Evolutionary conservation across 1,140 invertebrate genomes (phyloP), one percentile per base, ranked within the genome.

Genomic region (Heterodera schachtii): DNA sequence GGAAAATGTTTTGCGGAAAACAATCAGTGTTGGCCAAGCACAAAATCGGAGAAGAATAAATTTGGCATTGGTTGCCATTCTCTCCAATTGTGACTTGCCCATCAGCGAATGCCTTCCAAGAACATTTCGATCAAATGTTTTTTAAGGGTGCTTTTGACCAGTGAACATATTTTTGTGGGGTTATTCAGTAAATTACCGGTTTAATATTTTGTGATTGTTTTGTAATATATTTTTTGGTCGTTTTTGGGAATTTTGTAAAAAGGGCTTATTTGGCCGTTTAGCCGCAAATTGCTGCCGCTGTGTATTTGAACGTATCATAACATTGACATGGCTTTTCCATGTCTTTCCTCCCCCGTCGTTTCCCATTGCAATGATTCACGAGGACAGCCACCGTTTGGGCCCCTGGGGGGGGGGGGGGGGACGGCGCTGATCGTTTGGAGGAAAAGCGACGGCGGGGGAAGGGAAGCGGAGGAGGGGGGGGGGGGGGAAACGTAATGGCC

Each of bases 81-180:
- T 71, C 69, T 71, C 69, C 69, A 71, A 71, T 71, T 71, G 69
- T 71, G 69, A 71, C 69, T 71, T 71, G 69, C 69, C 69, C 69
- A 71, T 43, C 69, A 71, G 41, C 69, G 69, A 64, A 64, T 64
- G 57, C 57, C 49, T 19, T 60, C 57, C 57, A 16, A 8, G 49
- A 4, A 13, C 8, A 52, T 52, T 52, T 60, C 1, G 57, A 16
- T 2, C 49, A 52, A 6, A 8, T 8, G 11, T 52, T 52, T 31
- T 31, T 31, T 31, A 31, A 31, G 49, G 49, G 2, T 11, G 49
- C 6, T 52, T 52, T 52, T 52, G 2, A 6, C 6, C 6, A 52
- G 6, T 52, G 6, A 52, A 8, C 11, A 52, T 8, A 8, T 6
- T 6, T 49, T 52, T 52, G 11, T 52, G 49, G 49, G 6, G 49